These are phyloP conservation scores for Amblyjoppa proteus DNA, from an alignment of 2,888 invertebrate genomes.

Conservation along the genomic window DNA sequence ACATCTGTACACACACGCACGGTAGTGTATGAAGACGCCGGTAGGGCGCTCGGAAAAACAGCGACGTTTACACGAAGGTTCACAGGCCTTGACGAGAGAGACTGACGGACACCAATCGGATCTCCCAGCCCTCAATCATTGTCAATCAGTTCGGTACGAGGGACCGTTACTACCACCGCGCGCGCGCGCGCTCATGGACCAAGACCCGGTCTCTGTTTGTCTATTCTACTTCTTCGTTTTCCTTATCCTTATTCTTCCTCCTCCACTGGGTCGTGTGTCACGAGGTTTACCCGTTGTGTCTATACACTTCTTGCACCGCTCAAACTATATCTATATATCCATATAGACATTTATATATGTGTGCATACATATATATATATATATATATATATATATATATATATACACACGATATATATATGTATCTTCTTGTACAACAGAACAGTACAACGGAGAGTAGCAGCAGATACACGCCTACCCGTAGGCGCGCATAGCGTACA, in stretches of 20 bases:
- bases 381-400: not conserved
- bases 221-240: slow-evolving; percentile 10
- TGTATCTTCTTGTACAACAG: slow-evolving; percentile 15
- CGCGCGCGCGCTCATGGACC: not conserved
- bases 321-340: slow-evolving; percentile 2
- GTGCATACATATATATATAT: not conserved
- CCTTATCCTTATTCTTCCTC: slow-evolving; percentile 27
- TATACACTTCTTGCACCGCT: slow-evolving; percentile 51
- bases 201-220: slow-evolving; percentile 23
- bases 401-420: not conserved
- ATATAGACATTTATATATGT: no score
- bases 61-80: slow-evolving; percentile 16
- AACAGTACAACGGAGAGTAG: slow-evolving; percentile 31
- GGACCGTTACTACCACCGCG: slow-evolving; percentile 75
- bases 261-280: slow-evolving; percentile 49
- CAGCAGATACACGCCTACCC: slow-evolving; percentile 36
- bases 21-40: slow-evolving; percentile 19
- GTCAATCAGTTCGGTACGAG: slow-evolving; percentile 79
- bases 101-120: slow-evolving; percentile 61
- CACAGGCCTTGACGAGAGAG: slow-evolving; percentile 29
- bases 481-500: slow-evolving; percentile 4
- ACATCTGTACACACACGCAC: not conserved
- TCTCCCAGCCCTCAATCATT: slow-evolving; percentile 78
- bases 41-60: slow-evolving; percentile 44
- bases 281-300: slow-evolving; percentile 62